Evolutionary conservation across 2,113 vertebrate species (phyloP).

Genomic region (Psittacus erithacus): DNA sequence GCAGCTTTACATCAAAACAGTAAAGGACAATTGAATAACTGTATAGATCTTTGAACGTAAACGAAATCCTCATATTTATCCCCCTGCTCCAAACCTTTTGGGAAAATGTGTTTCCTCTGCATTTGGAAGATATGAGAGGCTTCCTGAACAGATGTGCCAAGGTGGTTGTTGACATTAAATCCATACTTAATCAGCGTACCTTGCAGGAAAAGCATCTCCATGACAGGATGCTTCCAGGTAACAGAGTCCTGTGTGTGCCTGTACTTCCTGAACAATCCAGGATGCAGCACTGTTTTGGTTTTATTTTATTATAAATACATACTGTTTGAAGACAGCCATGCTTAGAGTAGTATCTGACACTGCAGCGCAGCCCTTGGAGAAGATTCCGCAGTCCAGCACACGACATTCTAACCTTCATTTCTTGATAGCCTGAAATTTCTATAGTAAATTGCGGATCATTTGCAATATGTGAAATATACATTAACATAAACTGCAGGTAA

Average conservation of each 20-base stretch:
- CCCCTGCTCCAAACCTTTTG: not conserved
- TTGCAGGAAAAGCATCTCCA: slow-evolving; percentile 67
- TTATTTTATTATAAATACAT: not conserved
- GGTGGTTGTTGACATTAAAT: not conserved
- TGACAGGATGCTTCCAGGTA: slow-evolving; percentile 47
- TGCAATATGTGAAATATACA: not conserved
- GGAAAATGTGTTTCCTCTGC: not conserved
- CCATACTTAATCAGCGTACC: slow-evolving; percentile 59
- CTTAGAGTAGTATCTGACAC: not conserved
- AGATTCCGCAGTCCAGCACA: slow-evolving; percentile 38
- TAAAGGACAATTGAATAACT: not conserved
- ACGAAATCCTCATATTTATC: not conserved
- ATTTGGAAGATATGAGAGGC: not conserved
- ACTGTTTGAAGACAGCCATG: not conserved
- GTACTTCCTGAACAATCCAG: slow-evolving; percentile 6
- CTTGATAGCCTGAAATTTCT: not conserved
- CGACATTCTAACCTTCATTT: not conserved
- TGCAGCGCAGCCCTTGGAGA: slow-evolving; percentile 45
- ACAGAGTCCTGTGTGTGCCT: not conserved
- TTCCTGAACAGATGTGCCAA: not conserved
- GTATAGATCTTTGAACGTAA: not conserved
- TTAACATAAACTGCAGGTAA: not conserved
- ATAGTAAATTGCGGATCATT: not conserved
- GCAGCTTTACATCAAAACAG: not conserved
- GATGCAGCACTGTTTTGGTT: not conserved